These are phyloP conservation scores for Herpailurus yagouaroundi DNA, from an alignment of 2,113 vertebrate species.

Conservation along the genomic window DNA sequence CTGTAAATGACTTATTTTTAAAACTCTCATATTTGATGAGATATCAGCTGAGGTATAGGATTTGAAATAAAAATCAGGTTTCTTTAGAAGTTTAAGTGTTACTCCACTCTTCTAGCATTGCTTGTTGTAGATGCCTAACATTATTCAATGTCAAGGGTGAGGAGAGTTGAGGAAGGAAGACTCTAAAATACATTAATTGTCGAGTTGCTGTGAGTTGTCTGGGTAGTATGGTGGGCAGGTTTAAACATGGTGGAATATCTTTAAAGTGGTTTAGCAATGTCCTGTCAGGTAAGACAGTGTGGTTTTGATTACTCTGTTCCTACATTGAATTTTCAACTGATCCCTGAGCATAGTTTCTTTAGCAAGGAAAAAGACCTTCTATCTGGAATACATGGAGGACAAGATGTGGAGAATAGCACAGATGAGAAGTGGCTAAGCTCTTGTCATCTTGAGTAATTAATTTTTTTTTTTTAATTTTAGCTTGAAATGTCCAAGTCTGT, in stretches of 20 bases:
- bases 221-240: too few species aligned
- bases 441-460: not conserved
- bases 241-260: not conserved
- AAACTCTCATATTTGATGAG: not conserved
- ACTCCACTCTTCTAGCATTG: not conserved
- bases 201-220: not conserved
- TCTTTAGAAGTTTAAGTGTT: not conserved
- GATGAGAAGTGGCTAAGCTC: not conserved
- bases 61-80: not conserved
- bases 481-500: not conserved
- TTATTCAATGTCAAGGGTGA: not conserved
- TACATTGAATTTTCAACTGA: not conserved
- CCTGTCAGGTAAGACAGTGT: not conserved
- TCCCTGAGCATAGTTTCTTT: not conserved
- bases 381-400: not conserved
- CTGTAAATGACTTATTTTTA: not conserved
- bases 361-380: not conserved
- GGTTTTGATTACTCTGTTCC: not conserved
- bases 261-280: not conserved
- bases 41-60: not conserved
- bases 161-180: not conserved
- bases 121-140: not conserved
- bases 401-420: not conserved
- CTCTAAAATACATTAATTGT: not conserved
- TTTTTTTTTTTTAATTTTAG: not conserved